Evolutionary conservation across 2,797 vertebrate genomes (phyloP), one percentile per base, ranked within the genome.

Genomic region (Manis crassicaudata): DNA sequence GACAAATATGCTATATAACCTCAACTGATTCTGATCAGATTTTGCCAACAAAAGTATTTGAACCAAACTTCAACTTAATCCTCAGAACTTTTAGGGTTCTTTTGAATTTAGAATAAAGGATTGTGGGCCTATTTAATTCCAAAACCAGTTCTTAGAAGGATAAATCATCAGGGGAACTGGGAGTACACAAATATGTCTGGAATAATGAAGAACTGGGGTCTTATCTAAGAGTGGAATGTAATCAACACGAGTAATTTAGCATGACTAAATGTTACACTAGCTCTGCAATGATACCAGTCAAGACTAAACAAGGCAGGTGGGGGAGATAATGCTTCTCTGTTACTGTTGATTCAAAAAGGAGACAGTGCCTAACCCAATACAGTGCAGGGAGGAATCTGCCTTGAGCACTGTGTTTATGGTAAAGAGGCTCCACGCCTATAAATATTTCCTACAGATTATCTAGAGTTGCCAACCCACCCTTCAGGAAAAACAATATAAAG

Each of bases 21-120:
- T 93, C 75, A 89, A 73, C 60, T 84, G 65, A 84, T 76, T 92
- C 72, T 77, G 58, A 79, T 62, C 68, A 93, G 62, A 23, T 87
- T 60, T 93, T 95, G 52, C 43, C 60, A 96, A 86, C 32, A 94
- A 93, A 88, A n/a, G 43, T 91, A 16, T 29, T 63, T 80, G 46
- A n/a, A 89, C 29, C 16, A 76, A 95, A 95, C 20, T 50, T 83
- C 92, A 93, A 91, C 14, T 88, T 43, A 87, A 85, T 67, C 88
- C 90, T 91, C 80, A 95, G 29, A 84, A 40, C 73, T 50, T 76
- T 75, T 68, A 65, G 60, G 62, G 73, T 43, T 58, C 84, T 79
- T 72, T n/a, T 93, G 2, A 94, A 96, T 80, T 75, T 58, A 87
- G 29, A 27, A 72, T 80, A 86, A 72, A 72, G 4, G 21, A 81